These are phyloP conservation scores for Vidua macroura DNA, from an alignment of 2,113 vertebrate genomes.

Conservation along the genomic window DNA sequence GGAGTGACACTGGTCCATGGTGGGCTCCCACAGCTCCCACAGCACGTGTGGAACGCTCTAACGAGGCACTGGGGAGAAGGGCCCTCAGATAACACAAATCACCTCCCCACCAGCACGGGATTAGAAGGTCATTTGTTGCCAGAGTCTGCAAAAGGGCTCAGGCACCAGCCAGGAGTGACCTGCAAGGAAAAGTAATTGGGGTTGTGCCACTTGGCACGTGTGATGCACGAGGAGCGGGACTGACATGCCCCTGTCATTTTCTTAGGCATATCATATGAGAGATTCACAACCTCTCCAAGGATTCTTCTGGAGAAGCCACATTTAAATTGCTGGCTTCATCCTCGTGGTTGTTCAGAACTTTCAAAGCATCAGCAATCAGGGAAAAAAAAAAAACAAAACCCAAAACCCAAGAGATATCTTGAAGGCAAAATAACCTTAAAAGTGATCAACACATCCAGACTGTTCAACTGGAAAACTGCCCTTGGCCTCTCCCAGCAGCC, in stretches of 20 bases:
- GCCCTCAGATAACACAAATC: neutral
- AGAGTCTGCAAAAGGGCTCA: neutral
- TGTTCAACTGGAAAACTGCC: neutral
- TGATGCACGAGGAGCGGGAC: accelerated
- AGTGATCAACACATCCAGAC: neutral
- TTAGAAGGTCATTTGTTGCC: neutral
- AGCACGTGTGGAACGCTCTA: no score
- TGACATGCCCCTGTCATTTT: no score
- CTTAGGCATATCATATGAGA: accelerated
- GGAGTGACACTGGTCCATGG: neutral
- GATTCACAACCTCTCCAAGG: neutral
- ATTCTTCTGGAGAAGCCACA: neutral
- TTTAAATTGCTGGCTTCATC: accelerated
- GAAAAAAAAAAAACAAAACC: neutral
- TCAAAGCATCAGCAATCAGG: neutral
- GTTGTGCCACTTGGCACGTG: neutral
- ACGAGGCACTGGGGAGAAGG: neutral
- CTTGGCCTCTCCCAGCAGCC: neutral
- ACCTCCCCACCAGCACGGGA: neutral
- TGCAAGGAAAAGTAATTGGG: neutral
- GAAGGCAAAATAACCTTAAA: neutral
- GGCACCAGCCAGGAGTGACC: neutral
- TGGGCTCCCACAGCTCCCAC: neutral
- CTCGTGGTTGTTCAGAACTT: neutral
- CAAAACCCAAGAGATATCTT: neutral